Conservation (phyloP, 30 jellyfish, hydroid and myxozoan genomes). For the Chironex yamaguchii region DNA sequence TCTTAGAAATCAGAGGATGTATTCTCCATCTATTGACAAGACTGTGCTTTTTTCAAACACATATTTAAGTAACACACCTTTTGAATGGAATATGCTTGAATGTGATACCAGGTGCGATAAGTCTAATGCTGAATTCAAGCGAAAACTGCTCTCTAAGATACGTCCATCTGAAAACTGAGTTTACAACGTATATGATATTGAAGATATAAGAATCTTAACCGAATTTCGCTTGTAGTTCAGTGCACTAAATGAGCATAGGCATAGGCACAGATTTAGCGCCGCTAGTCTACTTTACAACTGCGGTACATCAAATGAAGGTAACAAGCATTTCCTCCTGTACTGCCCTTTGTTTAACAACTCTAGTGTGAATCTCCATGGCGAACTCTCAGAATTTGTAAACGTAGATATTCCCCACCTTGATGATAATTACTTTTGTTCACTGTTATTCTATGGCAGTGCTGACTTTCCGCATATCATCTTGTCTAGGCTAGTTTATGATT, state of each 20-base stretch:
- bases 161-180: slow-evolving; percentile 6
- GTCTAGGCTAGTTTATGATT: too few relatives aligned
- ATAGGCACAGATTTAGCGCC: slow-evolving; percentile 10
- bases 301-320: slow-evolving; percentile 37
- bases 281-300: slow-evolving; percentile 33
- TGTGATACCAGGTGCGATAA: slow-evolving; percentile 5
- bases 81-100: slow-evolving; percentile 55
- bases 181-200: background rate
- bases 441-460: slow-evolving; percentile 49
- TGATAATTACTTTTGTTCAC: slow-evolving; percentile 36
- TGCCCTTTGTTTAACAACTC: slow-evolving; percentile 29
- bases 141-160: background rate
- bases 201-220: slow-evolving; percentile 12
- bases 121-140: slow-evolving; percentile 11
- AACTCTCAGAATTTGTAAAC: slow-evolving; percentile 43
- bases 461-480: slow-evolving; percentile 32
- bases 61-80: slow-evolving; percentile 15
- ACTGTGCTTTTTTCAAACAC: slow-evolving; percentile 25
- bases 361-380: slow-evolving; percentile 43
- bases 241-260: slow-evolving; percentile 38
- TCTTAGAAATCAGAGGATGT: slow-evolving; percentile 17
- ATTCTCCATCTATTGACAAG: background rate
- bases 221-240: background rate
- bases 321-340: slow-evolving; percentile 59
- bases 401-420: slow-evolving; percentile 28